Evolutionary conservation across 2,113 vertebrate species (phyloP), one percentile per base, ranked within the genome.

Genomic region (Galeopterus variegatus): DNA sequence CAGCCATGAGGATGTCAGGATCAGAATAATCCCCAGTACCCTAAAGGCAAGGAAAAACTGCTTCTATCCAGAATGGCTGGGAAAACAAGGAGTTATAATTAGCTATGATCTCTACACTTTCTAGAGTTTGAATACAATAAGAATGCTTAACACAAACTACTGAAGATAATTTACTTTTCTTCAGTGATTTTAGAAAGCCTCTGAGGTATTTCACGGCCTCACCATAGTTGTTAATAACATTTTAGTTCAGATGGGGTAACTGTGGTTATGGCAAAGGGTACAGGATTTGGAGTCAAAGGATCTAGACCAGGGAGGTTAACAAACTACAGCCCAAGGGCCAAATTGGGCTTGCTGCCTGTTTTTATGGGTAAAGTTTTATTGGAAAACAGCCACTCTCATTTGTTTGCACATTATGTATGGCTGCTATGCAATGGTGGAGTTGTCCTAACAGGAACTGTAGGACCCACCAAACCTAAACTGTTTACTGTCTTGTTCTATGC

Each of bases 91-190:
- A 33, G 2, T 76, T 84, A 50, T 88, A 62, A 87, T 91, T 72
- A 95, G 58, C 67, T 92, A 28, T 86, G 45, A 33, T 90, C 58
- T 60, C 48, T 18, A 84, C 5, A 79, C 23, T 88, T 90, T 41
- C 50, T 84, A n/a, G 69, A 86, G 36, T 75, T 76, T 58, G 19
- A 89, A 80, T 80, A 65, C 15, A 87, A 36, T 76, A 64, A 69
- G 96, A 92, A 73, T 80, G 36, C 19, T 80, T 75, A 93, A 62
- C 15, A 65, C 72, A 93, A 92, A 52, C 70, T 75, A 67, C 70
- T 52, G 33, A 90, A 82, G 33, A 54, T 64, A 83, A 86, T 91
- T 96, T 96, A 41, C 50, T 72, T 93, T 97, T 96, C 80, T 62
- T 88, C 72, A 65, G 18, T 93, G 50, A 81, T 90, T 94, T 23